Evolutionary conservation across 2,888 invertebrate genomes (phyloP).

Genomic region (Capitulum mitella): DNA sequence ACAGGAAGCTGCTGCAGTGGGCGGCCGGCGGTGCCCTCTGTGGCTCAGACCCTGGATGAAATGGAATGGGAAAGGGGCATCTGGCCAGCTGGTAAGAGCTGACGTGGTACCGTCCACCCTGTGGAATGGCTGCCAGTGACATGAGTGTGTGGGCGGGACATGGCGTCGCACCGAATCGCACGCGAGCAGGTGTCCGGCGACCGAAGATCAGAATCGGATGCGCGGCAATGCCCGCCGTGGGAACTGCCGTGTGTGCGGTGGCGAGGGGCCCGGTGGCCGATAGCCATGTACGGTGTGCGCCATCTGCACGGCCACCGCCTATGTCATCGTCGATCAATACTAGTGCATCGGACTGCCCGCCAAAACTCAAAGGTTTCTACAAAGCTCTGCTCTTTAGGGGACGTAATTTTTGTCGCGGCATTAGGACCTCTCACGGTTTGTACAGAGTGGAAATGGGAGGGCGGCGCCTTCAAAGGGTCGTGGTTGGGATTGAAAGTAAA

Average conservation of each 20-base stretch:
- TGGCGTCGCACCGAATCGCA: background rate
- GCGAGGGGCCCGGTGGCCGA: too few relatives aligned
- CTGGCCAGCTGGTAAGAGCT: conserved; percentile 4
- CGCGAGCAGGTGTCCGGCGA: background rate
- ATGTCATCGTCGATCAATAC: too few relatives aligned
- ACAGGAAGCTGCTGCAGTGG: background rate
- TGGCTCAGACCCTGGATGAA: background rate
- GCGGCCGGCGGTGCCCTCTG: background rate
- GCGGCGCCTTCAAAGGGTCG: too few relatives aligned
- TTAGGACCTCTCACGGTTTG: too few relatives aligned
- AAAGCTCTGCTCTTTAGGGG: too few relatives aligned
- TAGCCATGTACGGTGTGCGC: too few relatives aligned
- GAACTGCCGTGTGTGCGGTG: background rate
- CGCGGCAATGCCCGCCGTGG: background rate
- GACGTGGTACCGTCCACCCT: background rate
- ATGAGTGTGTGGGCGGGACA: background rate
- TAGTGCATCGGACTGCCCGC: too few relatives aligned
- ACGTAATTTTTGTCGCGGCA: too few relatives aligned
- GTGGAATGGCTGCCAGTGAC: background rate
- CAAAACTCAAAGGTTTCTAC: too few relatives aligned
- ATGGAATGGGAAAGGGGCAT: conserved; percentile 7
- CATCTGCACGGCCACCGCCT: too few relatives aligned
- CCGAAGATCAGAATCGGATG: background rate
- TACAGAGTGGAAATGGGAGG: too few relatives aligned
- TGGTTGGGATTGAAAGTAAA: too few relatives aligned